Evolutionary conservation across 1,140 invertebrate species (phyloP).

Genomic region (Conus betulinus): DNA sequence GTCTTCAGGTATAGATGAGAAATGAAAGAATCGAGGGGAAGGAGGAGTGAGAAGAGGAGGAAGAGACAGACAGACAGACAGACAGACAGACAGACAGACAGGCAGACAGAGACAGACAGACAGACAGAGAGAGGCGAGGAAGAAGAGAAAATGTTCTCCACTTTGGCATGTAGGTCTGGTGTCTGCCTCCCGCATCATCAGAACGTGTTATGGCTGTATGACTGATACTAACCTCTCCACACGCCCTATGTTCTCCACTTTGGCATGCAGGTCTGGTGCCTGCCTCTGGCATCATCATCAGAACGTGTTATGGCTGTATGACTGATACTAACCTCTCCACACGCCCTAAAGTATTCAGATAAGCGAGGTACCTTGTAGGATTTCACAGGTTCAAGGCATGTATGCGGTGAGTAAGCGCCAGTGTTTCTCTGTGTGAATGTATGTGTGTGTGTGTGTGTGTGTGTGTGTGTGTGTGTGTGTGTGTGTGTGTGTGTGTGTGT

Average conservation of each 20-base stretch:
- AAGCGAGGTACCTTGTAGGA: background rate
- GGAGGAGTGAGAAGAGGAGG: no score
- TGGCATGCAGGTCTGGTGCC: background rate
- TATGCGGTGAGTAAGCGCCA: background rate
- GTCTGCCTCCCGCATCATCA: background rate
- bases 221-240: background rate
- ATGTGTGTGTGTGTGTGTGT: background rate
- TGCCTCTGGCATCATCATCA: background rate
- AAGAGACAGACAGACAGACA: background rate
- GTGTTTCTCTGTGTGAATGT: background rate
- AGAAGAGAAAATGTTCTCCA: background rate
- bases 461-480: background rate
- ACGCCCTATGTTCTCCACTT: background rate
- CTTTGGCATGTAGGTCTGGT: background rate
- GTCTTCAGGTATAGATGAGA: no score
- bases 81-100: background rate
- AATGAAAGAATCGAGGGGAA: no score
- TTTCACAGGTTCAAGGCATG: background rate
- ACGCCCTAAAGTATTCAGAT: background rate
- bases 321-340: background rate
- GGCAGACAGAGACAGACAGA: background rate
- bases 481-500: conserved; percentile 3
- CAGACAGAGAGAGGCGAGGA: background rate
- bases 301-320: background rate
- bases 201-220: background rate